Base-by-base conservation (phyloP, 2,888 invertebrate species). In the Dascillus cervinus region DNA sequence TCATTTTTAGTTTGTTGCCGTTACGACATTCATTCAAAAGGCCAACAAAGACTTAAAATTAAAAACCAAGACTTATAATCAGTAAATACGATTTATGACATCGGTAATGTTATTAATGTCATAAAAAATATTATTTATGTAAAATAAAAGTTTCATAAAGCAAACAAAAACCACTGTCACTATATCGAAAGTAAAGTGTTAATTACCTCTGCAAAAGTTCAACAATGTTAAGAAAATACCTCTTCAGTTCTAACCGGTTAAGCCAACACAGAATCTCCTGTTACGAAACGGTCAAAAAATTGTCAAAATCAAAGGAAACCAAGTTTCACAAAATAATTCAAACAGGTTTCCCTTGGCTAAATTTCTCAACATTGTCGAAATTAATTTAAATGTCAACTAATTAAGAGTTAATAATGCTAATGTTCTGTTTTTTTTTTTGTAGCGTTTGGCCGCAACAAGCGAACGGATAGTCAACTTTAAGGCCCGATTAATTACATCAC, bases 401-500 rank as follows among this genome's bases (percentile, higher is more conserved):
- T n/a, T n/a, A n/a, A n/a, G n/a, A n/a, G n/a, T n/a, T n/a, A n/a
- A n/a, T n/a, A n/a, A n/a, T n/a, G n/a, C n/a, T n/a, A n/a, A n/a
- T n/a, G n/a, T n/a, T n/a, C n/a, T n/a, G 34, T 39, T 47, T 52
- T 47, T 56, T 51, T 45, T 41, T 49, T 66, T 65, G 30, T 65
- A 81, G 81, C 79, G 81, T 54, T 73, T 88, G 65, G 88, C 88
- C 37, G 86, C 87, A 66, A 88, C 88, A 62, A 88, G 88, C 63
- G 88, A 89, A 69, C 79, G 85, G 67, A 81, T 89, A 72, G 88
- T 89, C 60, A 88, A 88, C 81, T 89, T 87, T 79, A 89, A 88
- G 73, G 88, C 88, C 64, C 79, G 87, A 72, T 73, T 89, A 59
- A 84, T 89, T 67, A 89, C 88, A 57, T 84, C 88, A 52, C 81